A percentile compares a stretch with the other conserved stretches of the same genome.
Evolutionary conservation across 2,888 invertebrate genomes (phyloP).

Genomic region (Amblyteles armatorius): DNA sequence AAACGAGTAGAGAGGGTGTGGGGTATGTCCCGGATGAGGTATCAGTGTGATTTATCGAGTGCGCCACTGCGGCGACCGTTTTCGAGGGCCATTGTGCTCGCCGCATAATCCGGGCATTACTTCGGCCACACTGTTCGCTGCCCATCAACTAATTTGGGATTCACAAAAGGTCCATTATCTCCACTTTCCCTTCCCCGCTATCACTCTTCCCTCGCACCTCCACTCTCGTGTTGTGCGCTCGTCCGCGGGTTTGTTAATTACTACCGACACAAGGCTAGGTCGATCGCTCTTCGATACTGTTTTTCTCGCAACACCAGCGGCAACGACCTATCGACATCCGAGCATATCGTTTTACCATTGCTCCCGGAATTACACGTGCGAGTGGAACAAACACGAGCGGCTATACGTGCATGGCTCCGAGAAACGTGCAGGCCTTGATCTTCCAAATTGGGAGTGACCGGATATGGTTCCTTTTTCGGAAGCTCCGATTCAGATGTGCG

Average conservation of each 20-base stretch:
- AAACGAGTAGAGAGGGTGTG: constrained; percentile 30
- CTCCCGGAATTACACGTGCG: background rate
- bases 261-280: constrained; percentile 52
- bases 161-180: constrained; percentile 70
- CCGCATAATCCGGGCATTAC: constrained; percentile 70
- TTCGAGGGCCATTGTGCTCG: constrained; percentile 64
- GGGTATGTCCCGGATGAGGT: constrained; percentile 60
- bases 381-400: background rate
- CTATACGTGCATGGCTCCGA: background rate
- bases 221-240: constrained; percentile 49
- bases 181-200: constrained; percentile 52
- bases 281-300: constrained; percentile 47
- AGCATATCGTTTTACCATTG: background rate
- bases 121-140: constrained; percentile 68
- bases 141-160: constrained; percentile 70
- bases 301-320: constrained; percentile 40
- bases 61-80: constrained; percentile 64
- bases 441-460: background rate
- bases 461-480: background rate
- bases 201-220: constrained; percentile 39
- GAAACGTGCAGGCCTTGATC: background rate
- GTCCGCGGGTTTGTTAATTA: constrained; percentile 65
- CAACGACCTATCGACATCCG: constrained; percentile 15
- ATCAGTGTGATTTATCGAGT: constrained; percentile 67
- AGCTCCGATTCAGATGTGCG: background rate